Evolutionary conservation across 2,113 vertebrate species (phyloP).

Genomic region (Gopherus flavomarginatus): DNA sequence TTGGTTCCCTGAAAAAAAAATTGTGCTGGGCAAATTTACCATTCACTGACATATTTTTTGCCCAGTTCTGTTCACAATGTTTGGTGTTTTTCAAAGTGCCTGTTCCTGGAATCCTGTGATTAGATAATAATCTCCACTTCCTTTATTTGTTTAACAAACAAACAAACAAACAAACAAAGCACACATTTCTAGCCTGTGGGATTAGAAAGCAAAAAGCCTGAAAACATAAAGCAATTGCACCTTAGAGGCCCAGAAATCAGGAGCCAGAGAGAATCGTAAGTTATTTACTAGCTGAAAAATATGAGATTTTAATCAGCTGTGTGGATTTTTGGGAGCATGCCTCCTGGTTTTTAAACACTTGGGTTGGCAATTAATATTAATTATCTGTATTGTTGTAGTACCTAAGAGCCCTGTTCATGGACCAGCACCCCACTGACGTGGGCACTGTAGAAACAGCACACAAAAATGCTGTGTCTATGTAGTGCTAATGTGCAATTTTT

Average conservation of each 20-base stretch:
- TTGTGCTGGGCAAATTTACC: not conserved
- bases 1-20: too few relatives aligned
- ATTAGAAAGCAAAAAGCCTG: not conserved
- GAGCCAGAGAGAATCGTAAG: not conserved
- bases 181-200: not conserved
- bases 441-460: too few relatives aligned
- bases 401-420: not conserved
- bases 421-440: too few relatives aligned
- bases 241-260: not conserved
- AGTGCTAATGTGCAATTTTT: not conserved
- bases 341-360: not conserved
- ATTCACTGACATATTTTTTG: not conserved
- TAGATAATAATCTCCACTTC: not conserved
- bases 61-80: not conserved
- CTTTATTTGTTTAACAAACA: not conserved
- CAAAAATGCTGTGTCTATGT: not conserved
- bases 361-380: not conserved
- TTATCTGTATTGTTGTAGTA: not conserved
- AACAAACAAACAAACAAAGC: too few relatives aligned
- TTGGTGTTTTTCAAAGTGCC: not conserved
- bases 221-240: not conserved
- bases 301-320: not conserved
- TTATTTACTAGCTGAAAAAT: not conserved
- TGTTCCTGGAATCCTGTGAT: not conserved
- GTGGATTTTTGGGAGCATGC: not conserved